Conservation (phyloP, 2,888 invertebrate genomes). For the Onthophagus sagittarius region DNA sequence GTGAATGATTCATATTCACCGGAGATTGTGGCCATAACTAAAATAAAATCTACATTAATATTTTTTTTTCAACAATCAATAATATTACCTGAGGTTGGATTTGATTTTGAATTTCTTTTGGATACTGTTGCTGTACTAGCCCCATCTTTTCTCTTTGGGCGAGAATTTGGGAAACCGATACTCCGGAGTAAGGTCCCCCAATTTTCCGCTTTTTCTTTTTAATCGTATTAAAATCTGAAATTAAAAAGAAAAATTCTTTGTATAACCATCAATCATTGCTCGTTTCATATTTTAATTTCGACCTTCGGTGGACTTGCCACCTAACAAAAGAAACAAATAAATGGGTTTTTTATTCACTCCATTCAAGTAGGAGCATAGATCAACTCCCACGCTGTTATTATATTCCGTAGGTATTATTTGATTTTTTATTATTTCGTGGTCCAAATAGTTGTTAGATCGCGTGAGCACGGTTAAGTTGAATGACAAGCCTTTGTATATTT, state of each 20-base stretch:
- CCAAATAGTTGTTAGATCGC: background rate
- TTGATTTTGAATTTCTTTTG: conserved; percentile 43
- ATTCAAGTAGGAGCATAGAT: background rate
- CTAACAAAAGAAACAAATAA: background rate
- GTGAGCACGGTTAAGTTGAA: background rate
- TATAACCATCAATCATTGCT: background rate
- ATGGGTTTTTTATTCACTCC: background rate
- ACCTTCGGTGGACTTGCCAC: background rate
- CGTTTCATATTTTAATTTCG: background rate
- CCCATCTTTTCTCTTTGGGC: conserved; percentile 61
- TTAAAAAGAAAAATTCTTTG: conserved; percentile 22
- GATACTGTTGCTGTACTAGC: conserved; percentile 51
- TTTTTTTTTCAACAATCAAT: no score
- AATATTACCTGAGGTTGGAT: conserved; percentile 19
- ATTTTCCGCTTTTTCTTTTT: conserved; percentile 64
- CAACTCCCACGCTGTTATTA: background rate
- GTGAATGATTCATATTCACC: conserved; percentile 32
- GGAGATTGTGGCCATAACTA: conserved; percentile 39
- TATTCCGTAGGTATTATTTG: background rate
- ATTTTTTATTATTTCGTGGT: no score
- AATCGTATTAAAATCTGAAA: conserved; percentile 50
- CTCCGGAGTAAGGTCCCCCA: conserved; percentile 56
- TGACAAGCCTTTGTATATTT: background rate
- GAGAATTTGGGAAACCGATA: conserved; percentile 63
- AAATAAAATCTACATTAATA: conserved; percentile 16